phyloP scores from a whole-genome alignment of 2,113 vertebrate genomes.

The Lycocorax pyrrhopterus region DNA sequence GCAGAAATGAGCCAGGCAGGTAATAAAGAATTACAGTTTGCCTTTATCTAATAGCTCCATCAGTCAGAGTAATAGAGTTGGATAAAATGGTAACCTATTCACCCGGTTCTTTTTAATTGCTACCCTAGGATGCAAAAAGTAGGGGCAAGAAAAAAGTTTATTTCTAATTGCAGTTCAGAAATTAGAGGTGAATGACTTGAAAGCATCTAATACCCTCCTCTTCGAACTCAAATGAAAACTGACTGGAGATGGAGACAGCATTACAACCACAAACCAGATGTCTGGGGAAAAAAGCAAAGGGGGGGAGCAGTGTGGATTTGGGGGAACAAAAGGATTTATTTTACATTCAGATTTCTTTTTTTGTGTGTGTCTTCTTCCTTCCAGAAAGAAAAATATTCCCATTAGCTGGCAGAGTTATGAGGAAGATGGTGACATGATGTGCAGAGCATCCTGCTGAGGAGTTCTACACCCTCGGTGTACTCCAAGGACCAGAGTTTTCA shows the following conservation, averaged over 20 bases:
- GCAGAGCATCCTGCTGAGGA: background rate
- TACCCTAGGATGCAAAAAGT: conserved; percentile 58
- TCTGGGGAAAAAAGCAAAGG: background rate
- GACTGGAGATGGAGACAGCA: background rate
- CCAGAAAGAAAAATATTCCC: background rate
- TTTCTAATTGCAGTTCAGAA: conserved; percentile 68
- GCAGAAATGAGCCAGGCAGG: conserved; percentile 64
- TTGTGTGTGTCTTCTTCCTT: background rate
- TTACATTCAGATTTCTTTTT: background rate
- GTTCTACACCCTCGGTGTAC: background rate
- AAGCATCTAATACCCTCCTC: background rate
- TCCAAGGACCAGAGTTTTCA: background rate
- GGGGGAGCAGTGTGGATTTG: background rate
- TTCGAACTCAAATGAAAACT: background rate
- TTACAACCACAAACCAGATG: background rate
- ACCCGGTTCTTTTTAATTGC: conserved; percentile 66
- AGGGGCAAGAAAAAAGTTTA: conserved; percentile 44
- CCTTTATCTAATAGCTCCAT: conserved; percentile 74
- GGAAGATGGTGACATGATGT: background rate
- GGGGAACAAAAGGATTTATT: background rate
- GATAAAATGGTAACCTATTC: conserved; percentile 70
- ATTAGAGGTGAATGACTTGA: conserved; percentile 51
- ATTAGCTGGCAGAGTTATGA: background rate
- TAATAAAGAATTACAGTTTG: conserved; percentile 78
- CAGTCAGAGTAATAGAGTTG: conserved; percentile 71